phyloP scores from a whole-genome alignment of 2,113 vertebrate genomes.

The Meles meles region DNA sequence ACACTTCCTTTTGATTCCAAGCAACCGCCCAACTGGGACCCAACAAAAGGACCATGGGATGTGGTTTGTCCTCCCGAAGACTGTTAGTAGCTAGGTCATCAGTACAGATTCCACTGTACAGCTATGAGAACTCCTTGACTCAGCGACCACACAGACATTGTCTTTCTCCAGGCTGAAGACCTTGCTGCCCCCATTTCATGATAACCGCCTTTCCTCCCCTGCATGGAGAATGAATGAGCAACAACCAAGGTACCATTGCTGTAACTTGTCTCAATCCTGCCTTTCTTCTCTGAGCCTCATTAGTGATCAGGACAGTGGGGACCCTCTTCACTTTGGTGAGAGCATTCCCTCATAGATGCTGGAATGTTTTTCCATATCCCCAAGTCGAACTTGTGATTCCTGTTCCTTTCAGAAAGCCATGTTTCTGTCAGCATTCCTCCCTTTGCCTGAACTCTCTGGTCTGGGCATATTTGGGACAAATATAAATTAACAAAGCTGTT shows the following conservation, averaged over 20 bases:
- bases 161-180: background rate
- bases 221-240: background rate
- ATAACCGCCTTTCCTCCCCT: background rate
- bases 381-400: background rate
- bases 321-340: background rate
- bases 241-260: background rate
- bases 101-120: background rate
- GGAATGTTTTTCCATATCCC: background rate
- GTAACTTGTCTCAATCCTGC: background rate
- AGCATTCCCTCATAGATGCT: background rate
- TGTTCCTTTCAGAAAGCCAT: background rate
- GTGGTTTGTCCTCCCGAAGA: background rate
- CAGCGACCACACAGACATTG: background rate
- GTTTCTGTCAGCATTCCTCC: background rate
- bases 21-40: background rate
- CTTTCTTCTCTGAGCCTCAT: background rate
- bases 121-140: too few species aligned
- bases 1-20: background rate
- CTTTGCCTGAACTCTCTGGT: background rate
- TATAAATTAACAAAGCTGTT: too few species aligned
- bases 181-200: background rate
- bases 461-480: background rate
- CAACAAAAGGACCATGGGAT: too few species aligned
- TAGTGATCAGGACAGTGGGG: background rate
- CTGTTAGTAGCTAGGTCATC: background rate